These are phyloP conservation scores for Trichomycterus rosablanca DNA, from an alignment of 2,113 vertebrate species.

Conservation along the genomic window DNA sequence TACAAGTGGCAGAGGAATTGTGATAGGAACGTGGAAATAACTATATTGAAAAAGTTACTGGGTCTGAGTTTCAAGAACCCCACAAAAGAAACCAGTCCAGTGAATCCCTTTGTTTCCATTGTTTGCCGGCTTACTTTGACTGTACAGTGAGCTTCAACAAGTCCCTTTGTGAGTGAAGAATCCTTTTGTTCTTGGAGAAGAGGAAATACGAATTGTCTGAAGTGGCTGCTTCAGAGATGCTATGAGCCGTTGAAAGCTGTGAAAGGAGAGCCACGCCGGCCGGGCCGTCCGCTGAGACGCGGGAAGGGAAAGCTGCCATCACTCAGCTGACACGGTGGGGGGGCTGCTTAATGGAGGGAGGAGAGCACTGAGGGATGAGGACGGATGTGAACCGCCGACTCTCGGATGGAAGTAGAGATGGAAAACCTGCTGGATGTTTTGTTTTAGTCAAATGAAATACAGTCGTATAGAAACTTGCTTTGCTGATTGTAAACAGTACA, in stretches of 20 bases:
- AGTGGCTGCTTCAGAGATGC: not conserved
- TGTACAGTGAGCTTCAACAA: not conserved
- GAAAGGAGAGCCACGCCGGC: not conserved
- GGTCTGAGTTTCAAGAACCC: too few relatives aligned
- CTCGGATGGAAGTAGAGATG: not conserved
- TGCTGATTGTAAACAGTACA: too few relatives aligned
- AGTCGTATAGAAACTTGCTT: too few relatives aligned
- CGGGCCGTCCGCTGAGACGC: constrained; percentile 38
- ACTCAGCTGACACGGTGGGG: constrained; percentile 26
- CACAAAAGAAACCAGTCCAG: too few relatives aligned
- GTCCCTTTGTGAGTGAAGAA: not conserved
- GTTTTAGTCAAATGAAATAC: not conserved
- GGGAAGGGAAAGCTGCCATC: constrained; percentile 49
- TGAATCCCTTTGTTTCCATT: constrained; percentile 5
- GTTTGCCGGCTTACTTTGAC: not conserved
- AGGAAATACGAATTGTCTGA: not conserved
- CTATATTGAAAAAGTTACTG: too few relatives aligned
- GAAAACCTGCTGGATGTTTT: constrained; percentile 12
- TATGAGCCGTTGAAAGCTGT: not conserved
- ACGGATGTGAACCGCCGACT: not conserved
- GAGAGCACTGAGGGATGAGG: constrained; percentile 14
- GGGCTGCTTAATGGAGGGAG: constrained; percentile 26
- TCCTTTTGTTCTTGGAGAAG: not conserved
- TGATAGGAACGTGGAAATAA: too few relatives aligned
- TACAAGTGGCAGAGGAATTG: too few relatives aligned